These are phyloP conservation scores for Mesochorus sp. DNA, from an alignment of 2,888 invertebrate genomes.

Conservation along the genomic window DNA sequence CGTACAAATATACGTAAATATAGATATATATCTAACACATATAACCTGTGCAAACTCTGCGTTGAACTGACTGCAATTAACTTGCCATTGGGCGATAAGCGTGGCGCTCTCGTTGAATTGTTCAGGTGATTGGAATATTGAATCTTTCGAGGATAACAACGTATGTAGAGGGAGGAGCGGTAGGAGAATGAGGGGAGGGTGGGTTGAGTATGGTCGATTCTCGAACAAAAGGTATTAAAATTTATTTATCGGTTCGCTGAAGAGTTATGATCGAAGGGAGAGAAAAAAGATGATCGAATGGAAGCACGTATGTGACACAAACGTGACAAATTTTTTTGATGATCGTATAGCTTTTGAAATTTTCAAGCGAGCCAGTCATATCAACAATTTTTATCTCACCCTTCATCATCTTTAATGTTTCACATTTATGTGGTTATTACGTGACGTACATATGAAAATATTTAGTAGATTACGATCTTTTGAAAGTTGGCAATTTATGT, in stretches of 20 bases:
- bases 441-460: neutral
- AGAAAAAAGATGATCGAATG: neutral
- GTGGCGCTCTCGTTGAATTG: constrained; percentile 54
- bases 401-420: no score
- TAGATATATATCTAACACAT: neutral
- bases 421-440: no score
- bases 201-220: neutral
- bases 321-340: neutral
- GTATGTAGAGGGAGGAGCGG: neutral
- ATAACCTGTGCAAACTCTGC: neutral
- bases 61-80: constrained; percentile 63
- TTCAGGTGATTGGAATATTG: constrained; percentile 67
- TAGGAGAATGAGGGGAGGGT: neutral
- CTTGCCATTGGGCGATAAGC: constrained; percentile 59
- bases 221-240: constrained; percentile 28
- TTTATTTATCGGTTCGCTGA: constrained; percentile 17
- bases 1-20: neutral
- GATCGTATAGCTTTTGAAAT: neutral
- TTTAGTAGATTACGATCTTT: neutral
- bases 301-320: neutral
- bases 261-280: neutral
- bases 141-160: constrained; percentile 38
- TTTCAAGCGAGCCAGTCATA: neutral
- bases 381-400: neutral
- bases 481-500: neutral